Base-by-base conservation (phyloP, 2,113 vertebrate genomes). In the Polypterus bichir region DNA sequence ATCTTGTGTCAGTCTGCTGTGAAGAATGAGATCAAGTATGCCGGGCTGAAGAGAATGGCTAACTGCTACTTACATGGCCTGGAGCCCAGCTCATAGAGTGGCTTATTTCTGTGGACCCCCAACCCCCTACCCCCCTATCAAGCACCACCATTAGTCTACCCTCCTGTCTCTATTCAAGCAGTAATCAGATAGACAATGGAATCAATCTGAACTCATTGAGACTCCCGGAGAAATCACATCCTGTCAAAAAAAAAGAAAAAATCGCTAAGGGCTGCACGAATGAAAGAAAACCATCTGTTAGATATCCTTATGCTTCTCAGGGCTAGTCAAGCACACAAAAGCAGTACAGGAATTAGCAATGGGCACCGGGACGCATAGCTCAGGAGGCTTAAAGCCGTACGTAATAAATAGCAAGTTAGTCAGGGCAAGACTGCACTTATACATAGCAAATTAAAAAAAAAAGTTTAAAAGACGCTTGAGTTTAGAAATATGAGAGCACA, bases 151-250 rank as follows among this genome's bases (percentile, higher is more conserved):
- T 3, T 7, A 11, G 3, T 54, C 9, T 27, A 45, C 53, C 53
- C 55, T 60, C 56, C 64, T n/a, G 47, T 51, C 47, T 66, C 66
- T 68, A 76, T 76, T 76, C 70, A 72, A 64, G 59, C 66, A 54
- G 65, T 70, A 72, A 71, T 68, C 54, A 59, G 63, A 52, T 45
- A 61, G 61, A 74, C 69, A 77, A 75, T 65, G 59, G 60, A 65
- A 49, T 64, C 49, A 66, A 68, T 60, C 65, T 62, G 59, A 62
- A 62, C 60, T 70, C 58, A 58, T 62, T 76, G 66, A 67, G 61
- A 61, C 61, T 62, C 60, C 10, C 69, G 69, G 69, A 71, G 68
- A 75, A 75, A 74, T 75, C 73, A 71, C 69, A 74, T 77, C 68
- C 71, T 73, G 71, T 74, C 71, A 73, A 68, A 73, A 63, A 55